Evolutionary conservation across 53 echinoderm and acorn worm genomes (phyloP).

Genomic region (Temnopleurus reevesii): DNA sequence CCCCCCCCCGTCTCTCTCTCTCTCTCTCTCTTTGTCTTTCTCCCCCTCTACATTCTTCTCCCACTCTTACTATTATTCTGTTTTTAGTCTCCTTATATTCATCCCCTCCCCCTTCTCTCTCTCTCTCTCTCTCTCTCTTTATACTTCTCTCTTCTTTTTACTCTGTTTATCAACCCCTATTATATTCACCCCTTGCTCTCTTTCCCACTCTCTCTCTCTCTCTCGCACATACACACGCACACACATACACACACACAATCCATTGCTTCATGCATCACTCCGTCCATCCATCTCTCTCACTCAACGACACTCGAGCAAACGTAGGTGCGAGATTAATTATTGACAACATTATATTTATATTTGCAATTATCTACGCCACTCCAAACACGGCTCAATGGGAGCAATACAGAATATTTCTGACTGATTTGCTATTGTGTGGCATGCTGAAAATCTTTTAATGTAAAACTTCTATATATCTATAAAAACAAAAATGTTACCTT

Average conservation of each 20-base stretch:
- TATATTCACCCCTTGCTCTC: neutral
- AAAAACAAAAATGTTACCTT: too few relatives aligned
- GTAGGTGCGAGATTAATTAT: conserved; percentile 50
- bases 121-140: neutral
- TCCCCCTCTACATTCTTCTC: neutral
- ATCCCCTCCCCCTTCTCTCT: neutral
- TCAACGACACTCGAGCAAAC: neutral
- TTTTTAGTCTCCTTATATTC: too few relatives aligned
- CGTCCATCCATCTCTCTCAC: conserved; percentile 1
- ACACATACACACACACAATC: neutral
- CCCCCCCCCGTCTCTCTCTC: neutral
- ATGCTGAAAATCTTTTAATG: too few relatives aligned
- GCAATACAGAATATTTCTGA: conserved; percentile 34
- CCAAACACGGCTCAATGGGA: conserved; percentile 34
- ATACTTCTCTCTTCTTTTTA: neutral
- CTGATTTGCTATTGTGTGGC: too few relatives aligned
- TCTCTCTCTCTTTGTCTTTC: neutral
- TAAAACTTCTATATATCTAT: too few relatives aligned
- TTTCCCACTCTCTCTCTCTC: neutral
- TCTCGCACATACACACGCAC: neutral
- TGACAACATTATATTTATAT: conserved; percentile 52
- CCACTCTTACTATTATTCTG: neutral
- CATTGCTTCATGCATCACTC: neutral
- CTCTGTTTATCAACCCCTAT: neutral
- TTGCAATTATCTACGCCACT: conserved; percentile 50